Evolutionary conservation across 2,797 vertebrate species (phyloP), one percentile per base, ranked within the genome.

Genomic region (Nothura maculosa): DNA sequence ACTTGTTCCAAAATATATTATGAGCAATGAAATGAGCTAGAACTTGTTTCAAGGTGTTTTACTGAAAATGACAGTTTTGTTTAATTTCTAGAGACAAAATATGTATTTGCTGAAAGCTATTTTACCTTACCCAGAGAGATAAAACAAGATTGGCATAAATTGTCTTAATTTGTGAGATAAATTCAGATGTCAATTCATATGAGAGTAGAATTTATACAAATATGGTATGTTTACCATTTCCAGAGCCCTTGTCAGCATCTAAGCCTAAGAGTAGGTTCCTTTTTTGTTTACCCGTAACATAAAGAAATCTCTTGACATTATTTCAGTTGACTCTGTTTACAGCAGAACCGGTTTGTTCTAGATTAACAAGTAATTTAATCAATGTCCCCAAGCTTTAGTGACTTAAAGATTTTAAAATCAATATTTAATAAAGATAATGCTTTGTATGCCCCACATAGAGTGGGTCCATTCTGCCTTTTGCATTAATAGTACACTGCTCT

Each of bases 341-440:
- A 92, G 81, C 58, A 96, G 68, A 91, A 91, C 68, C 34, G 82
- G 63, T 96, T 95, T 84, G 28, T 72, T 92, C 89, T 86, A 96
- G 95, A 96, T 95, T 97, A 96, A 61, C 45, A 64, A 73, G 64
- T 90, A 96, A 96, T 97, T 96, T 96, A 96, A 96, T 97, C 94
- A 96, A 48, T 92, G 60, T 83, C 61, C 88, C 90, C 79, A 89
- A 89, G 88, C 83, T 94, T 93, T 92, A 94, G 90, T 79, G 89
- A 81, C 77, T 94, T 95, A 92, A 94, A 93, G 95, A 94, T 96
- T 96, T 96, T 54, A 87, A 96, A 97, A 97, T 97, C 96, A 95
- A 97, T 97, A 97, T 97, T 97, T 97, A 96, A 97, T 97, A 97
- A 96, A 94, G 90, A 94, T 94, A 96, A 96, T 95, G 83, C 24